Conservation (phyloP, 2,888 invertebrate species). For the Toxonevra muliebris region DNA sequence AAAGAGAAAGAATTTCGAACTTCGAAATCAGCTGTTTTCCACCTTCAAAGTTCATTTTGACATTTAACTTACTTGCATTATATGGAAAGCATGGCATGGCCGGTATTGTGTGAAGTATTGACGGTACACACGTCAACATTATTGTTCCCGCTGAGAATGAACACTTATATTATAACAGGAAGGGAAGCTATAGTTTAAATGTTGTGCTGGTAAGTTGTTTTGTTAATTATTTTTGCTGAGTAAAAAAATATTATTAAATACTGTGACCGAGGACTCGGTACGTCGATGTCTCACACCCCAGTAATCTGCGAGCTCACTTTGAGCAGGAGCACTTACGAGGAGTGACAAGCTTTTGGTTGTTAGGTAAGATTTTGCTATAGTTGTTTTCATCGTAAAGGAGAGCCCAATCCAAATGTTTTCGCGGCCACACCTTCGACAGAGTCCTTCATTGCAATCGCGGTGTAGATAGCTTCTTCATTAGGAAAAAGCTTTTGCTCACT, state of each 20-base stretch:
- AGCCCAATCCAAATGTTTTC: too few relatives aligned
- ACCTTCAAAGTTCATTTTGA: too few relatives aligned
- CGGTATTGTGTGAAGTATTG: background rate
- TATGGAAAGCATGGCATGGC: background rate
- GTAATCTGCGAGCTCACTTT: background rate
- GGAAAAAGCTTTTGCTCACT: too few relatives aligned
- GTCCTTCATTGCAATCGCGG: too few relatives aligned
- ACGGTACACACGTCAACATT: constrained; percentile 5
- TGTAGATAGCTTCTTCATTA: too few relatives aligned
- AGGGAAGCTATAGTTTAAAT: constrained; percentile 3
- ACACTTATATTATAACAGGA: constrained; percentile 3
- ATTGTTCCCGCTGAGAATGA: constrained; percentile 1
- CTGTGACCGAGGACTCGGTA: background rate
- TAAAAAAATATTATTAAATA: background rate
- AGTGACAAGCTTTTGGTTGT: background rate
- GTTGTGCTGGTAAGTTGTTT: constrained; percentile 7
- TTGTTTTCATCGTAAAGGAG: too few relatives aligned
- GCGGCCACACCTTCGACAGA: too few relatives aligned
- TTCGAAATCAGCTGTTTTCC: background rate
- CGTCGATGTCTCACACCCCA: background rate
- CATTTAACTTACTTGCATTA: background rate
- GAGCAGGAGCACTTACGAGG: background rate
- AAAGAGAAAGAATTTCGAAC: background rate
- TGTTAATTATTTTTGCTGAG: too few relatives aligned
- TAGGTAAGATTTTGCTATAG: background rate